Base-by-base conservation (phyloP, 2,797 vertebrate genomes). In the Pseudochaenichthys georgianus region DNA sequence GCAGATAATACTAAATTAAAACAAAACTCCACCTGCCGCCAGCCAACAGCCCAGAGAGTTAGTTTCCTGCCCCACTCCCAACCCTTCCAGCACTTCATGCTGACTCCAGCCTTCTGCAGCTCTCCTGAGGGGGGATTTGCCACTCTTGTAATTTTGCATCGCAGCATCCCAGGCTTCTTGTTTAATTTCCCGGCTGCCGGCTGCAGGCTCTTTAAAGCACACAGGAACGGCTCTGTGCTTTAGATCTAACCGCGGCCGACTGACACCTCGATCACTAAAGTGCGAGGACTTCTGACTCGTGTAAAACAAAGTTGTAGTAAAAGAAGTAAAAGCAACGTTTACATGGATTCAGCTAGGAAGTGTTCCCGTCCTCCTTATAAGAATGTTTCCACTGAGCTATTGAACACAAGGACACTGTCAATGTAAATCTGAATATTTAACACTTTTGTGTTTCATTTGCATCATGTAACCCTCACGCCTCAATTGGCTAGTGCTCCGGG, bases 131-230 rank as follows among this genome's bases (percentile, higher is more conserved):
- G 46, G 31, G 34, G 69, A 50, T 64, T 60, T 70, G 59, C 59
- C 54, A 2, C 70, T 77, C 53, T 38, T 70, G 62, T 76, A 77
- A 88, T 87, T 38, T 31, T 82, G 77, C 75, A 76, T 78, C 0
- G n/a, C 64, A 64, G 75, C 5, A 83, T 66, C 73, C 8, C 1
- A 9, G 9, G 63, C 75, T 71, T 6, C 68, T 73, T 77, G 67
- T 58, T n/a, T 84, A 74, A 76, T n/a, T n/a, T n/a, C n/a, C n/a
- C n/a, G n/a, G n/a, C n/a, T n/a, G n/a, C n/a, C n/a, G n/a, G n/a
- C n/a, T n/a, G n/a, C n/a, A n/a, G n/a, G n/a, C n/a, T n/a, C n/a
- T n/a, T n/a, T n/a, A 79, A 67, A 67, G 74, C 61, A 70, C 13
- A 58, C 28, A 3, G 41, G 38, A 21, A 38, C 5, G 28, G 28